Conservation (phyloP, 2,113 vertebrate genomes). For the Chloebia gouldiae region DNA sequence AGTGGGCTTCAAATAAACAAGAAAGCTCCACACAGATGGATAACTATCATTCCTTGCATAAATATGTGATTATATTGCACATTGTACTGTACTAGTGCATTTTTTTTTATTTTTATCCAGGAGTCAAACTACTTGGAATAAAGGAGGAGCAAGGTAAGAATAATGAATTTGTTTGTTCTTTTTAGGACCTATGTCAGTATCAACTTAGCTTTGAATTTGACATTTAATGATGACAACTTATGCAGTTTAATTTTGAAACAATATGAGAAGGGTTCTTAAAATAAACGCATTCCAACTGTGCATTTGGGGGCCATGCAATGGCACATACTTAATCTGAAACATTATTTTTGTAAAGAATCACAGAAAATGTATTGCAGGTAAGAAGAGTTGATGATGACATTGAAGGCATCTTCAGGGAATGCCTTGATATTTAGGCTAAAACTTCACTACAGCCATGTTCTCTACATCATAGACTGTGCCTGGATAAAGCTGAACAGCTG, state of each 20-base stretch:
- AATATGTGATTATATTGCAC: not conserved
- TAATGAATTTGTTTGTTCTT: not conserved
- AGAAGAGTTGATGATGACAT: not conserved
- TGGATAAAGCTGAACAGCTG: not conserved
- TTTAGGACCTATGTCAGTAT: not conserved
- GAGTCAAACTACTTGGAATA: not conserved
- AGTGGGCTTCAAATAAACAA: not conserved
- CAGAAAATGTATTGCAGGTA: not conserved
- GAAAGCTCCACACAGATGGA: not conserved
- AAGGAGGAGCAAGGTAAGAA: not conserved
- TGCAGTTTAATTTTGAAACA: not conserved
- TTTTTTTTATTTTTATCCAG: not conserved
- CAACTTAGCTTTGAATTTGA: not conserved
- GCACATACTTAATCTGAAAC: not conserved
- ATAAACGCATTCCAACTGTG: not conserved
- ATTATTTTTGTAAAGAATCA: accelerated
- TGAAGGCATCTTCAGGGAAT: not conserved
- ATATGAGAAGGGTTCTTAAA: not conserved
- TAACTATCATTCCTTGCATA: not conserved
- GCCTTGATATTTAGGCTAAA: not conserved
- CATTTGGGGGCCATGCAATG: not conserved
- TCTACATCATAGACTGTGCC: not conserved
- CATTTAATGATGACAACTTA: not conserved
- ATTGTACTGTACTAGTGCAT: not conserved
- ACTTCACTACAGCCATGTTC: not conserved